Evolutionary conservation across 2,888 invertebrate genomes (phyloP).

Genomic region (Macrophya alboannulata): DNA sequence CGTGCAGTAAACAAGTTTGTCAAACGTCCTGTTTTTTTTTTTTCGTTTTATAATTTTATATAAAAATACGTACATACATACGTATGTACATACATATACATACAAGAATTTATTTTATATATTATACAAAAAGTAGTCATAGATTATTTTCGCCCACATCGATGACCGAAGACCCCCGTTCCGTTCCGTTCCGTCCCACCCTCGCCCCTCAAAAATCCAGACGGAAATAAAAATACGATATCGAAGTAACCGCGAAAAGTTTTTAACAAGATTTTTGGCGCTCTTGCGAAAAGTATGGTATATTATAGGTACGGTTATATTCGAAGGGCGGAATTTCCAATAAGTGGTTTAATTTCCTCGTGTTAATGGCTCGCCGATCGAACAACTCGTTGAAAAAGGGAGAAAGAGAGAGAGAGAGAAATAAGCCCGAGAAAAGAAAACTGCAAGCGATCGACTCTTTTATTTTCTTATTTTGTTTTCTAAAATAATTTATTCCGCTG

Average conservation of each 20-base stretch:
- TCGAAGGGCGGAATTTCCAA: constrained; percentile 43
- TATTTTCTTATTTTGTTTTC: neutral
- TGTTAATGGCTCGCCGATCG: constrained; percentile 43
- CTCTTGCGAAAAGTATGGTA: constrained; percentile 6
- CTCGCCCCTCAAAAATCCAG: too few species aligned
- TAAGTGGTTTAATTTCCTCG: constrained; percentile 49
- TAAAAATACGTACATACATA: neutral
- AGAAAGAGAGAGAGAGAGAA: neutral
- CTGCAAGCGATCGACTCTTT: neutral
- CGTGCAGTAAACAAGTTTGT: constrained; percentile 49
- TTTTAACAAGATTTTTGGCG: constrained; percentile 29
- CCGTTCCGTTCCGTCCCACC: too few species aligned
- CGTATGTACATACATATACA: neutral
- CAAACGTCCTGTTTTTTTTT: neutral
- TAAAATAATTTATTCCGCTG: neutral
- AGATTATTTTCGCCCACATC: too few species aligned
- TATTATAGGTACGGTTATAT: neutral
- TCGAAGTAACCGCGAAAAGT: neutral
- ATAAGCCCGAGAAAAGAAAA: neutral
- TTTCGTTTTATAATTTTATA: neutral
- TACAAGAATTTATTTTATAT: too few species aligned
- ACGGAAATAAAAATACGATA: too few species aligned
- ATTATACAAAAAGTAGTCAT: neutral
- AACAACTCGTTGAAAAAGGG: neutral
- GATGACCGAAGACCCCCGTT: too few species aligned